Evolutionary conservation across 2,888 invertebrate species (phyloP).

Genomic region (Synanthedon tipuliformis): DNA sequence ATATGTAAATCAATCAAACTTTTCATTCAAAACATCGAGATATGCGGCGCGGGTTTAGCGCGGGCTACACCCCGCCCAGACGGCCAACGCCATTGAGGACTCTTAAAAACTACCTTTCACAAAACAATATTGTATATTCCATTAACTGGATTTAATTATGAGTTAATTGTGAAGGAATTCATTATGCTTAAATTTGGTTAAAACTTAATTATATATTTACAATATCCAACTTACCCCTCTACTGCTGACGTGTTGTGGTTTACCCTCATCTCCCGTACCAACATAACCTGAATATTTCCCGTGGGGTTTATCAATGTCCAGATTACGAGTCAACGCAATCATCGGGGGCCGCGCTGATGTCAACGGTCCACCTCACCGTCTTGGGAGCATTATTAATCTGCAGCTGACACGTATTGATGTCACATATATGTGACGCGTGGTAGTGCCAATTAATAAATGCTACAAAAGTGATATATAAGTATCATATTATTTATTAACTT

Average conservation of each 20-base stretch:
- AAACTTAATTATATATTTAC: background rate
- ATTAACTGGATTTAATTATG: no score
- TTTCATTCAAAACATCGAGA: no score
- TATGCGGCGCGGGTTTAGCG: no score
- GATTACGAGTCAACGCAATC: constrained; percentile 63
- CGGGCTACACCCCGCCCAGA: no score
- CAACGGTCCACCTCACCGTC: constrained; percentile 22
- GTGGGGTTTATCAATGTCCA: constrained; percentile 15
- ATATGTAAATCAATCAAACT: no score
- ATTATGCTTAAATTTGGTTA: no score
- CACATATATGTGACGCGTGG: constrained; percentile 12
- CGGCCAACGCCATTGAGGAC: no score
- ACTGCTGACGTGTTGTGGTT: constrained; percentile 3
- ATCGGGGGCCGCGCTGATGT: constrained; percentile 28
- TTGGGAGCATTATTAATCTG: constrained; percentile 25
- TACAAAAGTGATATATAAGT: constrained; percentile 8
- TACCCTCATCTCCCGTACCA: background rate
- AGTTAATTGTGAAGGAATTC: no score
- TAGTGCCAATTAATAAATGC: constrained; percentile 47
- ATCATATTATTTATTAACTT: no score
- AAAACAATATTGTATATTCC: no score
- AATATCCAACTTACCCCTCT: constrained; percentile 6
- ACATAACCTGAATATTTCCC: background rate
- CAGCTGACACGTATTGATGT: constrained; percentile 39
- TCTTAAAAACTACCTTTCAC: no score